A percentile compares a stretch with the other conserved stretches of the same genome.
Conservation (phyloP, 1,140 invertebrate genomes). For the Drosophila nannoptera region DNA sequence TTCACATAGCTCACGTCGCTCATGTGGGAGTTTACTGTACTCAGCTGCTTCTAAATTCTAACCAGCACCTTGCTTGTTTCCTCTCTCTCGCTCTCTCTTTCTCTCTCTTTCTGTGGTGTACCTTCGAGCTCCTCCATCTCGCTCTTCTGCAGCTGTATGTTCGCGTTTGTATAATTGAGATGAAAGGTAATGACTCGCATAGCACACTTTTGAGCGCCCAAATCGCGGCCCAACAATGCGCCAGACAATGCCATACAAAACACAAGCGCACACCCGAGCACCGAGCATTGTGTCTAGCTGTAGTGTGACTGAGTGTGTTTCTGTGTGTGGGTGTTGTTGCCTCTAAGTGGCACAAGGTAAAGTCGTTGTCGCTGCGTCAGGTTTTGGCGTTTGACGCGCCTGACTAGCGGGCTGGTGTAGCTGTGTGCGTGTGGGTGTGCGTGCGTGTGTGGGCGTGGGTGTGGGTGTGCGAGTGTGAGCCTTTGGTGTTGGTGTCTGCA, state of each 20-base stretch:
- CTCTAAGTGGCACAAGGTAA: constrained; percentile 75
- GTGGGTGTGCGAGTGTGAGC: not conserved
- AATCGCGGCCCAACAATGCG: constrained; percentile 71
- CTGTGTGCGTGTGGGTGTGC: constrained; percentile 4
- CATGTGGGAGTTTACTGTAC: not conserved
- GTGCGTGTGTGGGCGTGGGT: constrained; percentile 20
- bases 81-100: not conserved
- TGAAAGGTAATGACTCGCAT: constrained; percentile 73
- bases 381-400: constrained; percentile 28
- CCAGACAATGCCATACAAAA: constrained; percentile 60
- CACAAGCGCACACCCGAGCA: constrained; percentile 19
- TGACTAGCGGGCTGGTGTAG: constrained; percentile 42
- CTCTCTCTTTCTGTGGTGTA: not conserved
- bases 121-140: not conserved
- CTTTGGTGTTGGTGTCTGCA: too few relatives aligned
- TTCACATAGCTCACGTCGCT: not conserved
- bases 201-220: constrained; percentile 69
- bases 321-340: constrained; percentile 40
- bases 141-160: constrained; percentile 23
- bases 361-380: constrained; percentile 48
- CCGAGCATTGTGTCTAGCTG: constrained; percentile 12
- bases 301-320: constrained; percentile 1
- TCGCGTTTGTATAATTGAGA: constrained; percentile 67
- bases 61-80: too few relatives aligned
- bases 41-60: constrained; percentile 15